A percentile compares a stretch with the other conserved stretches of the same genome.
phyloP scores from a whole-genome alignment of 2,113 vertebrate genomes.

The Oreotrochilus melanogaster region DNA sequence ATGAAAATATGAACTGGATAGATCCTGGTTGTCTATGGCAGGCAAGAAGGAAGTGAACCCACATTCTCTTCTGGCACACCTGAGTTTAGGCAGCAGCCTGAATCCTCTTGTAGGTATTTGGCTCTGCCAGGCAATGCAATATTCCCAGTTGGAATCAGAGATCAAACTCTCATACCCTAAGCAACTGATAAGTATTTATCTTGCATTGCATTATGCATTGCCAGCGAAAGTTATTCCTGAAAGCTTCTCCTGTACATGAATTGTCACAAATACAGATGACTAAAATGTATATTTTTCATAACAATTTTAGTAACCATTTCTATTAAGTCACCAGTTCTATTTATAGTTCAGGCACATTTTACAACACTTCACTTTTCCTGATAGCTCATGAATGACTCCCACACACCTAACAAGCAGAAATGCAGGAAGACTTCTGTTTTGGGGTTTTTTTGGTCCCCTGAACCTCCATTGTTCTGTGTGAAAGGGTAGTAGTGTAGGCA shows the following conservation, averaged over 20 bases:
- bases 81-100: not conserved
- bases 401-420: not conserved
- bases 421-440: not conserved
- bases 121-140: not conserved
- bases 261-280: not conserved
- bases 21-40: not conserved
- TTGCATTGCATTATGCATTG: not conserved
- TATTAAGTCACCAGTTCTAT: not conserved
- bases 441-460: not conserved
- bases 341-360: not conserved
- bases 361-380: not conserved
- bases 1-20: not conserved
- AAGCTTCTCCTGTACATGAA: not conserved
- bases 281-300: not conserved
- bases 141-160: not conserved
- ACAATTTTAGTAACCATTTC: not conserved
- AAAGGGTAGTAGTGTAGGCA: not conserved
- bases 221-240: not conserved
- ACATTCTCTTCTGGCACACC: not conserved
- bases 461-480: not conserved
- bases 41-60: not conserved
- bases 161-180: not conserved
- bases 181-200: not conserved
- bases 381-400: not conserved
- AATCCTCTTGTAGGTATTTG: not conserved